Base-by-base conservation (phyloP, 2,797 vertebrate genomes). In the Sparidentex hasta region DNA sequence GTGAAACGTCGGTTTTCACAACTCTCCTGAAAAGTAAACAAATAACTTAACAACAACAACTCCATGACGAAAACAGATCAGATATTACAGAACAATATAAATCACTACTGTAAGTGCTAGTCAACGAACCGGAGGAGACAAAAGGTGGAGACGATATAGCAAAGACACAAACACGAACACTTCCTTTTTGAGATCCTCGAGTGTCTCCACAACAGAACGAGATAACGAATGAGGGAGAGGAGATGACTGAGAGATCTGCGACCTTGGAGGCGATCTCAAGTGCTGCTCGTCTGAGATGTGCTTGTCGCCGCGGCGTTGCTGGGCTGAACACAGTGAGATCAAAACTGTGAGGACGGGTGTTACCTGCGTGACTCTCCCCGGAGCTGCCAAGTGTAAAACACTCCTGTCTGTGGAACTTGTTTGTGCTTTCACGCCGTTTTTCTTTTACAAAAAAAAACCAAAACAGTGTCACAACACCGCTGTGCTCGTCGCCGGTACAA, bases 51-150 rank as follows among this genome's bases (percentile, higher is more conserved):
- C 83, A 75, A 85, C 82, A 76, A 85, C 82, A 76, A 71, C 81
- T 82, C 68, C 75, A 77, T 91, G 88, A 90, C 92, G 51, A 64
- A 91, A 27, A 27, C 87, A 82, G 74, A 78, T 83, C 84, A 81
- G 81, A 88, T 78, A 82, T 66, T 81, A 93, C 87, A 86, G 77
- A 89, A 92, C 91, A 44, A 90, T 90, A 90, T 68, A 87, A 90
- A 90, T 55, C 87, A 92, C 76, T 71, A 80, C 67, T n/a, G 77
- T 20, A 55, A 78, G 88, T 82, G 87, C 66, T 68, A 84, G 68
- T 76, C 74, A 79, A 86, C 87, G 33, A 82, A 88, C 82, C 51
- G 1, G 33, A 88, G 65, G 65, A 75, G 78, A 88, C 86, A 25
- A 82, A 76, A 70, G 48, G 81, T 81, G 78, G 74, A 83, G 84